Conservation (phyloP, 2,113 vertebrate species). For the Paraplagusia blochii region DNA sequence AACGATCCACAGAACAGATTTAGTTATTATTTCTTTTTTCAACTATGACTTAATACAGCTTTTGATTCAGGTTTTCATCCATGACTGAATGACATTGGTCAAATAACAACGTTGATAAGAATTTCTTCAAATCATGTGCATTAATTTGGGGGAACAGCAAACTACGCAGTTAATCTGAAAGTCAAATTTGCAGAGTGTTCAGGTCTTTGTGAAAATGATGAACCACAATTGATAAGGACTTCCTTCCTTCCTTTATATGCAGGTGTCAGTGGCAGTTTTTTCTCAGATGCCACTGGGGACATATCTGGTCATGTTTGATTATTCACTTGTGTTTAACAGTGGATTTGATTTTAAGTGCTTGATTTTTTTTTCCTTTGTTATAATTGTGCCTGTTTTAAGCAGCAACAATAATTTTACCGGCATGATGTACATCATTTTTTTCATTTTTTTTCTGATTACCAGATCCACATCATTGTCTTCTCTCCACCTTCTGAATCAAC, state of each 20-base stretch:
- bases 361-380: not conserved
- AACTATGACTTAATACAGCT: too few species aligned
- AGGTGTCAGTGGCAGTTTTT: conserved; percentile 25
- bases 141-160: not conserved
- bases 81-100: too few species aligned
- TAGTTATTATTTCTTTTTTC: not conserved
- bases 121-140: too few species aligned
- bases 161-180: not conserved
- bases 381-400: not conserved
- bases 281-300: not conserved
- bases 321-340: too few species aligned
- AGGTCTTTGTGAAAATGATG: not conserved
- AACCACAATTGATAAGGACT: not conserved
- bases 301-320: too few species aligned
- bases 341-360: too few species aligned
- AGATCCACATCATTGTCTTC: conserved; percentile 3
- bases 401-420: not conserved
- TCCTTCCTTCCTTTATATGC: conserved; percentile 47
- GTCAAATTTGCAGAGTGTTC: not conserved
- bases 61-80: too few species aligned
- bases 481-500: conserved; percentile 42
- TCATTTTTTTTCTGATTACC: conserved; percentile 28
- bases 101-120: too few species aligned
- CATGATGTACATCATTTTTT: conserved; percentile 24
- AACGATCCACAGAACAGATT: too few species aligned